Evolutionary conservation across 2,113 vertebrate genomes (phyloP).

Genomic region (Catharus bicknelli): DNA sequence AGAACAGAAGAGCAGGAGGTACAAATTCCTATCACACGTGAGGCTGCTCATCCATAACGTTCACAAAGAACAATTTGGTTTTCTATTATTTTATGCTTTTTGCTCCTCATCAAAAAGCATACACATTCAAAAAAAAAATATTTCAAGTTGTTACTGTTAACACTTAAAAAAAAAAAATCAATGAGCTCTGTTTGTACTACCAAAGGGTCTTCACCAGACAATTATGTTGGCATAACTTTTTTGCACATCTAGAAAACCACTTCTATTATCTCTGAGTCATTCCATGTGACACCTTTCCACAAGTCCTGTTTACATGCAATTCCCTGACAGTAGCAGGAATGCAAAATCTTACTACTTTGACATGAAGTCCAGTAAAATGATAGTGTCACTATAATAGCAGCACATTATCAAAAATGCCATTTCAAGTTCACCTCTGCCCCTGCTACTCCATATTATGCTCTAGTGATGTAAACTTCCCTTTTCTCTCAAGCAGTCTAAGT

Average conservation of each 20-base stretch:
- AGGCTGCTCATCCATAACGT: neutral
- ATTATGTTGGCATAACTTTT: accelerated
- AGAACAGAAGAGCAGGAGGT: neutral
- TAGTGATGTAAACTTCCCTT: neutral
- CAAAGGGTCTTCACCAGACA: neutral
- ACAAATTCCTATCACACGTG: neutral
- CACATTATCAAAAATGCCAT: neutral
- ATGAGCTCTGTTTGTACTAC: neutral
- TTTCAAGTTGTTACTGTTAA: neutral
- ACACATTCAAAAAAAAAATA: neutral
- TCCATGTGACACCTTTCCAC: neutral
- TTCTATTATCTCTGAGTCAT: neutral
- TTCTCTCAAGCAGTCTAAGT: neutral
- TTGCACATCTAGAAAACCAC: neutral
- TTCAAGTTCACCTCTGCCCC: neutral
- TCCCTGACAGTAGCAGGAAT: neutral
- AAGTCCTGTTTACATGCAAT: neutral
- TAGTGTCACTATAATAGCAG: neutral
- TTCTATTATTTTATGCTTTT: neutral
- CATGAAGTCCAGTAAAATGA: neutral
- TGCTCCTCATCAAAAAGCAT: neutral
- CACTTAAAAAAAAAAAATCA: neutral
- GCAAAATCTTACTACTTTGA: neutral
- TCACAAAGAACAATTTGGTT: neutral
- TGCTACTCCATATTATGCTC: neutral